Conservation (phyloP, 92 coral and sea anemone species). For the Diadumene lineata region DNA sequence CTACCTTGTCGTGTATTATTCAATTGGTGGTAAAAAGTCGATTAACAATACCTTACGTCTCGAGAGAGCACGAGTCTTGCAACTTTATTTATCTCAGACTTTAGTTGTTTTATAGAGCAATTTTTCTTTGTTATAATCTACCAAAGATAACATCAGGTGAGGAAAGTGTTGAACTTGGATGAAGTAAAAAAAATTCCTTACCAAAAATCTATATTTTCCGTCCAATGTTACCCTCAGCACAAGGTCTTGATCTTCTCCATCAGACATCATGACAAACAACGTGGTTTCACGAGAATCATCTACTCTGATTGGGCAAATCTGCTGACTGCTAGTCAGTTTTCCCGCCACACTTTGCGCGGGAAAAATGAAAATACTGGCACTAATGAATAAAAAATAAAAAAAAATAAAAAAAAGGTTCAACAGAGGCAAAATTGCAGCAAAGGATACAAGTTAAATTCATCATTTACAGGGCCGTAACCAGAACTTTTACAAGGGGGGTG, state of each 20-base stretch:
- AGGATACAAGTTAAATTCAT: too few species aligned
- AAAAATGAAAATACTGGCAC: not conserved
- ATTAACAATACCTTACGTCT: not conserved
- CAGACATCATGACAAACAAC: not conserved
- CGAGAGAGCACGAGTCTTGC: not conserved
- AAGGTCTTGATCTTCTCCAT: conserved; percentile 3
- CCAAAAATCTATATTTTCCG: conserved; percentile 20
- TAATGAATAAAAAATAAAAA: not conserved
- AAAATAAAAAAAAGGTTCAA: not conserved
- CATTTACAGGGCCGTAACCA: too few species aligned
- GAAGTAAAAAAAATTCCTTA: not conserved
- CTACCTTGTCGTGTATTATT: not conserved
- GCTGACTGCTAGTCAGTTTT: conserved; percentile 7
- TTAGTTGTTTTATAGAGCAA: not conserved
- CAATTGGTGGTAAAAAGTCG: not conserved
- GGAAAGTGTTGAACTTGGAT: not conserved
- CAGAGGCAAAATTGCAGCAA: too few species aligned
- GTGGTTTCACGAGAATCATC: not conserved
- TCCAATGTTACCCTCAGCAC: conserved; percentile 20
- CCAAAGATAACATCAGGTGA: not conserved
- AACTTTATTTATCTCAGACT: conserved; percentile 4
- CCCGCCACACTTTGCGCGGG: conserved; percentile 1
- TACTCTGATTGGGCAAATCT: conserved; percentile 18
- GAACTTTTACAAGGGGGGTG: too few species aligned
- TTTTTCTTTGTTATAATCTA: conserved; percentile 6